A percentile compares a stretch with the other conserved stretches of the same genome.
Evolutionary conservation across 2,888 invertebrate genomes (phyloP).

Genomic region (Ceramica pisi): DNA sequence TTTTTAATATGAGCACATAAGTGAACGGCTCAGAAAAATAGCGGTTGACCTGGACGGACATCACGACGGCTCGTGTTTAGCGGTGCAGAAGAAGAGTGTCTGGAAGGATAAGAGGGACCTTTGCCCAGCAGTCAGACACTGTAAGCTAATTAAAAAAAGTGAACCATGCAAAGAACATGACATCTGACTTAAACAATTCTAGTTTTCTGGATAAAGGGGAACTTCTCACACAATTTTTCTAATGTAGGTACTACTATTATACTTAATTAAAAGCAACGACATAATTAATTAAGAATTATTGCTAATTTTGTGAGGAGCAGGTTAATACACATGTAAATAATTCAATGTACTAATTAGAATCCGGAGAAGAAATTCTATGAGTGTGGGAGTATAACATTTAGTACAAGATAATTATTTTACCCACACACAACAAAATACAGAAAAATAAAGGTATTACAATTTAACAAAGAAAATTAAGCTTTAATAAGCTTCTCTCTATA

Average conservation of each 20-base stretch:
- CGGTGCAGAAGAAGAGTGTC: too few species aligned
- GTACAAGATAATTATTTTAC: conserved; percentile 10
- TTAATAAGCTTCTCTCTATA: conserved; percentile 36
- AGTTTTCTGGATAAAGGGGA: not conserved
- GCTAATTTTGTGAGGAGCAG: conserved; percentile 5
- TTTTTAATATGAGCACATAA: too few species aligned
- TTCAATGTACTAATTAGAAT: conserved; percentile 33
- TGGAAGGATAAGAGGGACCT: too few species aligned
- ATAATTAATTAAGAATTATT: conserved; percentile 30
- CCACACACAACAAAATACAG: conserved; percentile 26
- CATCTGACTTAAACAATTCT: not conserved
- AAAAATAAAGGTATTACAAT: conserved; percentile 19
- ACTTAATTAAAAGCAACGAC: conserved; percentile 6
- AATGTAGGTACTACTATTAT: not conserved
- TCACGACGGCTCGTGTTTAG: too few species aligned
- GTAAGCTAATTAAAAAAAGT: too few species aligned
- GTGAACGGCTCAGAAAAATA: too few species aligned
- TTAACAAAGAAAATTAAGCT: conserved; percentile 30
- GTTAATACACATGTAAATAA: conserved; percentile 29
- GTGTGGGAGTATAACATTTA: conserved; percentile 42
- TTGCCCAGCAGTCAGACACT: too few species aligned
- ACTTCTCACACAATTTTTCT: not conserved
- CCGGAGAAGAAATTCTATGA: conserved; percentile 14
- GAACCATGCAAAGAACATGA: too few species aligned
- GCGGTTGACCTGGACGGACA: too few species aligned